Evolutionary conservation across 2,888 invertebrate genomes (phyloP), one percentile per base, ranked within the genome.

Genomic region (Galerucella calmariensis): DNA sequence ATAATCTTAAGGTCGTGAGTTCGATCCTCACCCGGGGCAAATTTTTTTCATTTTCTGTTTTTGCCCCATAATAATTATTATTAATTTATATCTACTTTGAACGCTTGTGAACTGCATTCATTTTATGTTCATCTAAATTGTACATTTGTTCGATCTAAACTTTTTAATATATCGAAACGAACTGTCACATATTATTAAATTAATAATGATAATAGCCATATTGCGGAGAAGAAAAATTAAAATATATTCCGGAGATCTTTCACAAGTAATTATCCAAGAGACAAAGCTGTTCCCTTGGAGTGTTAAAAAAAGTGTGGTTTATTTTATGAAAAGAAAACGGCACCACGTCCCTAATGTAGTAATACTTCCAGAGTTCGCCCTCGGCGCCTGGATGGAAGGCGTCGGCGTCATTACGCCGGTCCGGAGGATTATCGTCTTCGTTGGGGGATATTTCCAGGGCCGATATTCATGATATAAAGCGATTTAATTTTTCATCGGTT

Each of bases 1-100:
- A 94, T 94, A 93, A 94, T 94, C 93, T 94, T 92, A 95, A 95
- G 95, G 94, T 94, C 95, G 94, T 94, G 94, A 95, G 95, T 95
- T 95, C 94, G 94, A 95, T 93, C 94, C 94, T 94, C 94, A 94
- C 94, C 92, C 93, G 94, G 94, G 93, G 93, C 93, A 94, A 81
- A 78, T 87, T 88, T 88, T 86, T 82, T 79, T 76, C 35, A 9
- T 35, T 35, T 35, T 35, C 6, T 5, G 4, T 5, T 35, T 35
- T 35, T 35, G 4, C 5, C 6, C 35, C 1, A 20, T 1, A 20
- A 20, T 20, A 20, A 4, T 35, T 0, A 35, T 5, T 35, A 6
- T 35, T 35, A 35, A 35, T 35, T 4, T 35, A 35, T 35, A 6
- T 35, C 0, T 5, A 35, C 35, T 35, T 35, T 5, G 4, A 35